These are phyloP conservation scores for Melanotaenia maccullochi DNA, from an alignment of 2,797 vertebrate species.

Conservation along the genomic window DNA sequence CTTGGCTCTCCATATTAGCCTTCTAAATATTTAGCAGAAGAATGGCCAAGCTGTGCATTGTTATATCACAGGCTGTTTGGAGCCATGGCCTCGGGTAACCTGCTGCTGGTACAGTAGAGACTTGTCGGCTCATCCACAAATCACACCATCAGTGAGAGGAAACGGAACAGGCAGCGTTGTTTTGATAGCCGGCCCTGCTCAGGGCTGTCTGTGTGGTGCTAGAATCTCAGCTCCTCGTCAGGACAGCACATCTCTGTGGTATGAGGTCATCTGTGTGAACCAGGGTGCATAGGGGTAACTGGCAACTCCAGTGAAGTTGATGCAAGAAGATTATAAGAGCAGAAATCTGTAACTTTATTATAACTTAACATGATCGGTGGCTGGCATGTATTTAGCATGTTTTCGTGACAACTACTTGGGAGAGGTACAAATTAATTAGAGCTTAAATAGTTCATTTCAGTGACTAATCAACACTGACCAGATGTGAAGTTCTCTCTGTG, in stretches of 20 bases:
- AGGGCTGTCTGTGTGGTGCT: constrained; percentile 66
- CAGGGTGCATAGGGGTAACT: constrained; percentile 65
- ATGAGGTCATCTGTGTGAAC: constrained; percentile 74
- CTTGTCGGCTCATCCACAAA: constrained; percentile 43
- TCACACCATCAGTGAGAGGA: constrained; percentile 64
- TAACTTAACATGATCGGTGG: background rate
- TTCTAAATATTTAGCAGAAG: constrained; percentile 12
- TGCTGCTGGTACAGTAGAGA: constrained; percentile 42
- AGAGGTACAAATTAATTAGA: too few species aligned
- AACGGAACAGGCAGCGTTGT: constrained; percentile 60
- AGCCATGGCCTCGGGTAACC: constrained; percentile 34
- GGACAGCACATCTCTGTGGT: constrained; percentile 74
- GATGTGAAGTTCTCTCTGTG: too few species aligned
- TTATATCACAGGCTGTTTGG: constrained; percentile 4
- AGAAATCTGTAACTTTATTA: background rate
- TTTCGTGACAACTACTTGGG: too few species aligned
- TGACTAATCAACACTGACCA: too few species aligned
- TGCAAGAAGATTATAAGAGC: background rate
- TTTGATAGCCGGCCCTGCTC: constrained; percentile 65
- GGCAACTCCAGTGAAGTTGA: constrained; percentile 1
- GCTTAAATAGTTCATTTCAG: too few species aligned
- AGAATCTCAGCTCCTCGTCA: constrained; percentile 61
- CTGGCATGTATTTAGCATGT: background rate
- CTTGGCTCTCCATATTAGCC: constrained; percentile 32
- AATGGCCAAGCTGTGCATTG: background rate